Evolutionary conservation across 2,797 vertebrate species (phyloP).

Genomic region (Enteromius viviparus): DNA sequence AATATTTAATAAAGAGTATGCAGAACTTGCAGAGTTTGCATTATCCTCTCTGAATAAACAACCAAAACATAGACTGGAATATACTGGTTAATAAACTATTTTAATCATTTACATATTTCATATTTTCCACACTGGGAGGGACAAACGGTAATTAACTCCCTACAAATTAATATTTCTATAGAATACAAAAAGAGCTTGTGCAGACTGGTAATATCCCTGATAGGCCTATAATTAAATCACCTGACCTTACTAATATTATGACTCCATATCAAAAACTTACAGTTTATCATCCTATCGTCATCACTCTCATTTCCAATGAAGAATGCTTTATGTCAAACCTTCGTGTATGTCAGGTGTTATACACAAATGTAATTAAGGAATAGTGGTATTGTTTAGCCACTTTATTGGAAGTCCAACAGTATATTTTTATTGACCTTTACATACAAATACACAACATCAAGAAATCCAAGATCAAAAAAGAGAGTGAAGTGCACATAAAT

Average conservation of each 20-base stretch:
- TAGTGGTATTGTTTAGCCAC: neutral
- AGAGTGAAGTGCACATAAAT: slow-evolving; percentile 52
- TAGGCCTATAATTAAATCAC: neutral
- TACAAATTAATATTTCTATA: slow-evolving; percentile 9
- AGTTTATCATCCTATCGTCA: neutral
- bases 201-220: neutral
- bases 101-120: neutral
- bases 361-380: neutral
- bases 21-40: neutral
- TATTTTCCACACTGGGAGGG: neutral
- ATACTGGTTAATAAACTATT: slow-evolving; percentile 1
- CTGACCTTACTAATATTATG: neutral
- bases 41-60: neutral
- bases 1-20: neutral
- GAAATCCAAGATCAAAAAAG: slow-evolving; percentile 61
- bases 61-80: neutral
- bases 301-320: neutral
- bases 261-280: neutral
- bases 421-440: slow-evolving; percentile 26
- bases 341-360: neutral
- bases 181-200: neutral
- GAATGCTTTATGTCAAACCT: neutral
- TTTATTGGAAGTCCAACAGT: slow-evolving; percentile 15
- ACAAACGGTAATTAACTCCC: neutral
- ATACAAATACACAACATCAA: slow-evolving; percentile 22